Percentiles rank a stretch among this genome's conserved stretches.
phyloP scores from a whole-genome alignment of 2,113 vertebrate genomes.

The Gambusia affinis region DNA sequence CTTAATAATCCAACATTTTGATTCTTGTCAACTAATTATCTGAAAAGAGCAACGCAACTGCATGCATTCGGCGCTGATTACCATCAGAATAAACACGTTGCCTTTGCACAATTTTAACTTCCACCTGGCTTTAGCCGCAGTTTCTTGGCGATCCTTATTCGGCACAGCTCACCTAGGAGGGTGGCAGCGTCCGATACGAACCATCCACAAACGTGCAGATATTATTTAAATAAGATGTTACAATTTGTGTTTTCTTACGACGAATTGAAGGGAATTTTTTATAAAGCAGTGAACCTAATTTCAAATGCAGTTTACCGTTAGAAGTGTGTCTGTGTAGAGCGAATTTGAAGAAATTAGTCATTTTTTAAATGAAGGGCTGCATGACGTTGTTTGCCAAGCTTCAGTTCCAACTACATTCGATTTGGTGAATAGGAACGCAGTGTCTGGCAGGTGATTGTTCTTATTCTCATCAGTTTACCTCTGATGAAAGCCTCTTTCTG shows the following conservation, averaged over 20 bases:
- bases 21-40: rapidly evolving
- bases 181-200: constrained; percentile 18
- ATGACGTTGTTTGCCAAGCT: too few relatives aligned
- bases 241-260: background rate
- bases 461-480: too few relatives aligned
- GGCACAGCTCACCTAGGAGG: constrained; percentile 1
- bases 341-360: background rate
- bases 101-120: constrained; percentile 31
- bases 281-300: too few relatives aligned
- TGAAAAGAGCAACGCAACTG: rapidly evolving
- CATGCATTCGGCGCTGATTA: background rate
- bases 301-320: background rate
- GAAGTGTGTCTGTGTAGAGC: background rate
- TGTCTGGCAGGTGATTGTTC: too few relatives aligned
- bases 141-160: background rate
- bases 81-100: rapidly evolving
- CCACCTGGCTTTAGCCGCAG: constrained; percentile 10
- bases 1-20: background rate
- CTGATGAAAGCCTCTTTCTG: too few relatives aligned
- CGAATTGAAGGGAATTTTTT: too few relatives aligned
- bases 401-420: too few relatives aligned
- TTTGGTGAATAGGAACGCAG: too few relatives aligned
- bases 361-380: background rate
- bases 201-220: constrained; percentile 32
- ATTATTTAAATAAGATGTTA: background rate